Evolutionary conservation across 2,888 invertebrate species (phyloP).

Genomic region (Cordilura impudica): DNA sequence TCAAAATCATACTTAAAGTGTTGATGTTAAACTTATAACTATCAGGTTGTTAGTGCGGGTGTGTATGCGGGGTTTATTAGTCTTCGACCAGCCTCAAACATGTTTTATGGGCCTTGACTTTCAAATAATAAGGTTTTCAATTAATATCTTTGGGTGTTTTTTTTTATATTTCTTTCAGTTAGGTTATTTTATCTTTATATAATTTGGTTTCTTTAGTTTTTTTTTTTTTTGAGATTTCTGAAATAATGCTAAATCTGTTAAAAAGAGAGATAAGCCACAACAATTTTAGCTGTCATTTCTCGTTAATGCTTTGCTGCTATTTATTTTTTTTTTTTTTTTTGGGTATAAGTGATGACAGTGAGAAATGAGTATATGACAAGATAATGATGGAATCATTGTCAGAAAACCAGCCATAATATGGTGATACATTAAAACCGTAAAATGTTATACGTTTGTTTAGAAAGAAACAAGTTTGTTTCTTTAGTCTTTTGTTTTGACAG

Average conservation of each 20-base stretch:
- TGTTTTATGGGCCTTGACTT: neutral
- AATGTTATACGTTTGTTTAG: neutral
- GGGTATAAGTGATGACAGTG: conserved; percentile 18
- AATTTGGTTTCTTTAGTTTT: neutral
- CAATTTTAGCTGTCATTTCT: conserved; percentile 16
- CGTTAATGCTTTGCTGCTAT: neutral
- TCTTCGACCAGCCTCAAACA: no score
- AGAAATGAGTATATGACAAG: neutral
- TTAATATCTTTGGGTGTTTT: conserved; percentile 19
- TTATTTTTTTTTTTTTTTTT: neutral
- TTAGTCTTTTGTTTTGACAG: conserved; percentile 28
- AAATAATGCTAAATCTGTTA: conserved; percentile 24
- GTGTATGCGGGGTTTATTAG: neutral
- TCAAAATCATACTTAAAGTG: conserved; percentile 1
- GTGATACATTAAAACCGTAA: neutral
- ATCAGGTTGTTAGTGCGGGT: conserved; percentile 1
- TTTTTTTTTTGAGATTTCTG: neutral
- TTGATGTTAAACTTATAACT: neutral
- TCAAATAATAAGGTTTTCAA: conserved; percentile 1
- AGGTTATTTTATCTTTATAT: neutral
- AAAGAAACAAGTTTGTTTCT: neutral
- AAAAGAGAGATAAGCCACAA: neutral
- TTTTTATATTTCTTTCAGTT: neutral
- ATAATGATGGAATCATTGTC: neutral
- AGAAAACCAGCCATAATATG: neutral